These are phyloP conservation scores for Coregonus suidteri DNA, from an alignment of 2,797 vertebrate species.

Conservation along the genomic window DNA sequence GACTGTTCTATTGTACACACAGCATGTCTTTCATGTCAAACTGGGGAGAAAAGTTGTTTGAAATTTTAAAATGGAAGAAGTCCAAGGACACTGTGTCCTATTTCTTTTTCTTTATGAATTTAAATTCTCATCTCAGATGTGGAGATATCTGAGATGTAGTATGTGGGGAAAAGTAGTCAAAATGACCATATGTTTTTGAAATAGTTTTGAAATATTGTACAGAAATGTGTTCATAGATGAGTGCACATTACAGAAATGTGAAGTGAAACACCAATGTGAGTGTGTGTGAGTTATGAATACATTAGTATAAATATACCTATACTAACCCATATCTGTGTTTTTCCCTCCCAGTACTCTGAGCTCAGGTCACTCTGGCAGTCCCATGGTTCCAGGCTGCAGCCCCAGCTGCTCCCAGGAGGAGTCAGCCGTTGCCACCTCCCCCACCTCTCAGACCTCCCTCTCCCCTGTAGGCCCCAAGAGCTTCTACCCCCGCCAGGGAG, in stretches of 20 bases:
- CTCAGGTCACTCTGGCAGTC: slow-evolving; percentile 88
- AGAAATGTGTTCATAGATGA: background rate
- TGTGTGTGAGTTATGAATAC: no score
- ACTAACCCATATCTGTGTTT: background rate
- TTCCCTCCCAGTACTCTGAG: slow-evolving; percentile 81
- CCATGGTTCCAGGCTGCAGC: slow-evolving; percentile 83
- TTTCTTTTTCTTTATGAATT: slow-evolving; percentile 12
- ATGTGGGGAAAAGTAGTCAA: slow-evolving; percentile 15
- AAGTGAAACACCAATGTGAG: no score
- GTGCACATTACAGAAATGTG: background rate
- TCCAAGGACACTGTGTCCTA: slow-evolving; percentile 46
- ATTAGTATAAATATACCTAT: no score
- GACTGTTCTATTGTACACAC: slow-evolving; percentile 50
- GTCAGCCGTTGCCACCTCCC: slow-evolving; percentile 71
- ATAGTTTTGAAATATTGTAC: slow-evolving; percentile 5
- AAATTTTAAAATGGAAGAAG: slow-evolving; percentile 30
- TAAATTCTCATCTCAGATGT: background rate
- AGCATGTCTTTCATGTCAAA: slow-evolving; percentile 39
- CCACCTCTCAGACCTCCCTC: slow-evolving; percentile 80
- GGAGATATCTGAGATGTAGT: background rate
- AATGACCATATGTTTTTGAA: slow-evolving; percentile 4
- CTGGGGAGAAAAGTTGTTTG: slow-evolving; percentile 25
- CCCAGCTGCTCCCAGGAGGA: slow-evolving; percentile 86
- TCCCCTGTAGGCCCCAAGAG: slow-evolving; percentile 87
- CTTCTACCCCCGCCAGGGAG: slow-evolving; percentile 97